Percentiles rank a stretch among this genome's conserved stretches.
Conservation (phyloP, 2,888 invertebrate genomes). For the Crossocerus cetratus region DNA sequence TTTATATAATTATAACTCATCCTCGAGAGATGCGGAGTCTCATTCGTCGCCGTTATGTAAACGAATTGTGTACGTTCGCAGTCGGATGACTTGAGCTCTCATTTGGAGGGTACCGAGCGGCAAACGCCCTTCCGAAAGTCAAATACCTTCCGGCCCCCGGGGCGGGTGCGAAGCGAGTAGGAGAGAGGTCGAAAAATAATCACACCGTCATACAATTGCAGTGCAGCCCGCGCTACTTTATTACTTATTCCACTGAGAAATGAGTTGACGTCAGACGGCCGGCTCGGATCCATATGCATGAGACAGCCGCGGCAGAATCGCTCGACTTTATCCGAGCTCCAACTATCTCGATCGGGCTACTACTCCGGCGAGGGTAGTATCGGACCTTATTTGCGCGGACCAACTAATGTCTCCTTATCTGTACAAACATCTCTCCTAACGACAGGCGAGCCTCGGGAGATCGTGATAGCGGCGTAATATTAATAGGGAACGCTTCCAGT, state of each 20-base stretch:
- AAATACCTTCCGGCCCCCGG: not conserved
- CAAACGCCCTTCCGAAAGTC: not conserved
- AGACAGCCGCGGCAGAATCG: no score
- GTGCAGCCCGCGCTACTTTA: no score
- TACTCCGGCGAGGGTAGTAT: constrained; percentile 9
- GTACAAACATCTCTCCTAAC: constrained; percentile 55
- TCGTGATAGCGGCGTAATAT: constrained; percentile 61
- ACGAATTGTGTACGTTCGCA: constrained; percentile 13
- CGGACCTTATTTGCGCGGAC: constrained; percentile 16
- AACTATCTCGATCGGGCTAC: not conserved
- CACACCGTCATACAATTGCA: no score
- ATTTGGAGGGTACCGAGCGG: not conserved
- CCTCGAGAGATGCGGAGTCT: constrained; percentile 41
- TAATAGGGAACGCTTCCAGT: constrained; percentile 51
- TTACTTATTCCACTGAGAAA: no score
- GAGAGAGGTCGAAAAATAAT: not conserved
- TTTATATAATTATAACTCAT: constrained; percentile 62
- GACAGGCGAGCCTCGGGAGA: constrained; percentile 48
- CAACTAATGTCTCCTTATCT: constrained; percentile 46
- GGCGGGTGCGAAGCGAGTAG: not conserved
- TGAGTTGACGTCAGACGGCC: no score
- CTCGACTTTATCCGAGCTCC: no score
- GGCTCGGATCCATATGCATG: no score
- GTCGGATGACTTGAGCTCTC: constrained; percentile 11
- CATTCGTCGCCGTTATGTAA: constrained; percentile 38